Evolutionary conservation across 2,113 vertebrate species (phyloP).

Genomic region (Salvator merianae): DNA sequence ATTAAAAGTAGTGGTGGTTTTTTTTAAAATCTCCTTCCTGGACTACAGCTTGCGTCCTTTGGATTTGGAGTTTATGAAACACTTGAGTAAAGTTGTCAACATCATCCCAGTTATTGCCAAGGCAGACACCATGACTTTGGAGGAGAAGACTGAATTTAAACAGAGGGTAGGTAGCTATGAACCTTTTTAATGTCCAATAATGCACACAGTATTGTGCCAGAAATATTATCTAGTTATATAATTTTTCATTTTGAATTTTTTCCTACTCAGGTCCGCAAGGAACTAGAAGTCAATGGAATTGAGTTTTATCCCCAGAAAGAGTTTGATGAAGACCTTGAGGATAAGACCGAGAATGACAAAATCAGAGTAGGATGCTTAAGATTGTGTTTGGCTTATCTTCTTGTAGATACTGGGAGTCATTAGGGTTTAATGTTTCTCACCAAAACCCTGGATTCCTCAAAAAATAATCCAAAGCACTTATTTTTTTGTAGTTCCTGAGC

Average conservation of each 20-base stretch:
- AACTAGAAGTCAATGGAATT: slow-evolving; percentile 89
- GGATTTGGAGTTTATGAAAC: slow-evolving; percentile 96
- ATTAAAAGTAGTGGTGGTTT: background rate
- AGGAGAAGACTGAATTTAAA: slow-evolving; percentile 95
- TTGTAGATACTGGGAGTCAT: background rate
- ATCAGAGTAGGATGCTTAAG: slow-evolving; percentile 85
- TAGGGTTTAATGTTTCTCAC: too few species aligned
- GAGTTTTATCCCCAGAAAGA: slow-evolving; percentile 98
- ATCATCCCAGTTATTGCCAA: slow-evolving; percentile 96
- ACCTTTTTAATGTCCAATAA: background rate
- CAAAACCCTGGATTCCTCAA: background rate
- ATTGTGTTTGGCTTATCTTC: background rate
- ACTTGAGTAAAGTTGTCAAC: slow-evolving; percentile 94
- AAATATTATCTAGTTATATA: background rate
- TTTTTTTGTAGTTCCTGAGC: background rate
- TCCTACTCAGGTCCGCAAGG: slow-evolving; percentile 87
- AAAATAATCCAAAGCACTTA: background rate
- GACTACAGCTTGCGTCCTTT: slow-evolving; percentile 87
- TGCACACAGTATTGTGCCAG: slow-evolving; percentile 24
- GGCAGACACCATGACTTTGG: slow-evolving; percentile 93
- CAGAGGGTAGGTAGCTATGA: slow-evolving; percentile 83
- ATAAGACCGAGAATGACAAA: slow-evolving; percentile 97
- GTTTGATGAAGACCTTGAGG: slow-evolving; percentile 96
- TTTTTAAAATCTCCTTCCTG: slow-evolving; percentile 39
- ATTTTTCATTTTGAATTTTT: slow-evolving; percentile 47